Evolutionary conservation across 2,888 invertebrate genomes (phyloP), one percentile per base, ranked within the genome.

Genomic region (Pemphredon lugubris): DNA sequence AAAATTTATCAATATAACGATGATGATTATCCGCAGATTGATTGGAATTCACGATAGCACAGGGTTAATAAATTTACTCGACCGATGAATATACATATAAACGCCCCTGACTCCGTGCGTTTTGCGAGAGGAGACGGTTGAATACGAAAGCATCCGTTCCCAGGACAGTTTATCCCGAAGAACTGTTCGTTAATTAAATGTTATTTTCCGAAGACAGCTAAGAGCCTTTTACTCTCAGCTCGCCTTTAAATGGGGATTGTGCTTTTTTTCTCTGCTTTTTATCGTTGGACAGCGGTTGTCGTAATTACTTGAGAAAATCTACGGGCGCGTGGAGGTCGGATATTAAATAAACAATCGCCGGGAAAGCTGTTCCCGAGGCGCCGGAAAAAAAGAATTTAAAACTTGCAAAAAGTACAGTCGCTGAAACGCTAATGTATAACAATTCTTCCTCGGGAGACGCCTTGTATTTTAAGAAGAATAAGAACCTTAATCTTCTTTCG

Each of bases 401-500:
- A 61, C 26, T 32, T 37, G 13, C 40, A 18, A 39, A 13, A 16
- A 20, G 18, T 7, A 9, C 9, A 18, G 2, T 30, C 13, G 16
- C 13, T 30, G 26, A 26, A n/a, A 37, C 6, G 23, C 20, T 37
- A 34, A 61, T 16, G 16, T 47, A 11, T 13, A 18, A 48, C 40
- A 20, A 30, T 55, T 34, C 45, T 20, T 47, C 23, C 4, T 14
- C n/a, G 3, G 13, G 1, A 42, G 20, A 39, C 42, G 30, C 13
- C 32, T 39, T 42, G 40, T 47, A 40, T 60, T 66, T 60, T 50
- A 32, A 21, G 30, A 40, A 26, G 44, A 57, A 51, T 26, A 16
- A 32, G 34, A 39, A 14, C 1, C 54, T 66, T 51, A 32, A 40
- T 67, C 34, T 54, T 48, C 34, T 59, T 34, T 39, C 42, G 18